These are phyloP conservation scores for Oligia strigilis DNA, from an alignment of 2,888 invertebrate genomes.

Conservation along the genomic window DNA sequence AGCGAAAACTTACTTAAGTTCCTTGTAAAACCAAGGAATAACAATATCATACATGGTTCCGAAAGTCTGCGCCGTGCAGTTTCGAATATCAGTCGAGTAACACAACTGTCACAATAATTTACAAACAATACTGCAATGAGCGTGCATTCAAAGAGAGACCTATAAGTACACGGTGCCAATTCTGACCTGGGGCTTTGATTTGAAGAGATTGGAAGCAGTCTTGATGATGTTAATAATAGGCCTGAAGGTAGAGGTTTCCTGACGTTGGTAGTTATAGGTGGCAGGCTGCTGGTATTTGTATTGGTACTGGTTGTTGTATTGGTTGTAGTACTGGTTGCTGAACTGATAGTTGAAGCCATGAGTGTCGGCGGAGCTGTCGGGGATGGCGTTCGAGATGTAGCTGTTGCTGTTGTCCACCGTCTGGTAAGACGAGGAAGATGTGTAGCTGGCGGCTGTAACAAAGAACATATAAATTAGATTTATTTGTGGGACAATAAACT, in stretches of 20 bases:
- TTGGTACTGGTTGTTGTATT: constrained; percentile 83
- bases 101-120: constrained; percentile 87
- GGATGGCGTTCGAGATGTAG: constrained; percentile 90
- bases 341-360: constrained; percentile 84
- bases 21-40: constrained; percentile 90
- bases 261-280: constrained; percentile 76
- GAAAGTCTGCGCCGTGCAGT: constrained; percentile 79
- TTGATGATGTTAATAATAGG: constrained; percentile 88
- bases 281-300: constrained; percentile 74
- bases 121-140: constrained; percentile 83
- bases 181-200: constrained; percentile 85
- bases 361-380: constrained; percentile 87
- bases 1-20: constrained; percentile 74
- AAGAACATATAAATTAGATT: constrained; percentile 62
- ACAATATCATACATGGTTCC: constrained; percentile 86
- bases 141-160: constrained; percentile 63
- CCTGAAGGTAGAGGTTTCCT: constrained; percentile 84
- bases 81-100: constrained; percentile 90
- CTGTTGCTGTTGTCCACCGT: constrained; percentile 84
- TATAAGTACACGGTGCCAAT: constrained; percentile 87
- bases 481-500: constrained; percentile 36
- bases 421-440: constrained; percentile 84
- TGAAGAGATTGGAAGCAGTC: constrained; percentile 85
- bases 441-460: constrained; percentile 84
- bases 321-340: constrained; percentile 82